Evolutionary conservation across 1,140 invertebrate genomes (phyloP).

Genomic region (Leptinotarsa lineolata): DNA sequence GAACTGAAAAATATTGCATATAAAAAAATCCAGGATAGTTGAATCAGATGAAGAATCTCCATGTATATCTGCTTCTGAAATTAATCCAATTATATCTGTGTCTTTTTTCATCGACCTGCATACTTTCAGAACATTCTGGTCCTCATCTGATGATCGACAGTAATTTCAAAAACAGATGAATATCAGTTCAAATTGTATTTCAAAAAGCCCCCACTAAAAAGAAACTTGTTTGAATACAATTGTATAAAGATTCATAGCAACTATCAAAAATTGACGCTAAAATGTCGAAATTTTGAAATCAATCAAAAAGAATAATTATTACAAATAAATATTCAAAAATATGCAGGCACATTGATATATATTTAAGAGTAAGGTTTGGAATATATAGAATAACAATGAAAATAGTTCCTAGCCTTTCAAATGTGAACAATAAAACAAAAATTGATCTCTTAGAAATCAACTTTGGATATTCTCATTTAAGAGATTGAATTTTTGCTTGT

Average conservation of each 20-base stretch:
- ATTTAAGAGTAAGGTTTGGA: neutral
- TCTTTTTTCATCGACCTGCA: neutral
- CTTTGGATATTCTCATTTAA: too few species aligned
- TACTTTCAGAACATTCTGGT: neutral
- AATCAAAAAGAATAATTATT: conserved; percentile 10
- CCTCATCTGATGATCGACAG: neutral
- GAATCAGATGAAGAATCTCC: too few species aligned
- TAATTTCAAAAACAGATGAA: neutral
- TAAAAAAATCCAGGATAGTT: too few species aligned
- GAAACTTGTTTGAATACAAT: neutral
- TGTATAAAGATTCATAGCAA: neutral
- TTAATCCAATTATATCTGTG: too few species aligned
- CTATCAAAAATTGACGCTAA: neutral
- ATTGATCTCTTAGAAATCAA: too few species aligned
- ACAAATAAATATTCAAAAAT: conserved; percentile 28
- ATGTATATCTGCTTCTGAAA: too few species aligned
- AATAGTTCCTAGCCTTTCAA: too few species aligned
- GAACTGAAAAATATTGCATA: too few species aligned
- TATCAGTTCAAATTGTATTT: neutral
- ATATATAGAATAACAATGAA: neutral
- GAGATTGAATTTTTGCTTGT: too few species aligned
- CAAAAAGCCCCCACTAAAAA: too few species aligned
- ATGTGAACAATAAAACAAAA: too few species aligned
- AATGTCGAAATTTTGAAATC: neutral
- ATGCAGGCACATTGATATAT: conserved; percentile 13